Evolutionary conservation across 2,797 vertebrate species (phyloP).

Genomic region (Percopsis omiscomaycus): DNA sequence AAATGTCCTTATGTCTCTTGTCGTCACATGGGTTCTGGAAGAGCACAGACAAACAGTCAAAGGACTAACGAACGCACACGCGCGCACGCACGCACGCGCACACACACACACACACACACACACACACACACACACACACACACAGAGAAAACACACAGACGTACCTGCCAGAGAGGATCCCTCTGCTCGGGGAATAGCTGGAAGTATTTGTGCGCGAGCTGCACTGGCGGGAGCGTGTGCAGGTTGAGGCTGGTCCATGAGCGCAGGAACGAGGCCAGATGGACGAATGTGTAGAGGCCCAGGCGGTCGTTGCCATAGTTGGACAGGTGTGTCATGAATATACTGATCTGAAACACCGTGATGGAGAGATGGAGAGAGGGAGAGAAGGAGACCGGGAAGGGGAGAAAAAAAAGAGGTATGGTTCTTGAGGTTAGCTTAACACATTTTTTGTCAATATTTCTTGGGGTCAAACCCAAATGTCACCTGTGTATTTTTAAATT

Average conservation of each 20-base stretch:
- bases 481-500: neutral
- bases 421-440: too few relatives aligned
- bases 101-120: slow-evolving; percentile 8
- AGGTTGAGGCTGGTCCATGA: slow-evolving; percentile 90
- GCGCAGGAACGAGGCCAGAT: slow-evolving; percentile 89
- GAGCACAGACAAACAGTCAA: slow-evolving; percentile 22
- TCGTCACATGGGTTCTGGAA: slow-evolving; percentile 94
- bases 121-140: neutral
- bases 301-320: slow-evolving; percentile 97
- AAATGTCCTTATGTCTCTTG: slow-evolving; percentile 95
- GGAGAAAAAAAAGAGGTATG: slow-evolving; percentile 5
- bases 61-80: neutral
- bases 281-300: slow-evolving; percentile 93
- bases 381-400: slow-evolving; percentile 13
- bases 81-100: slow-evolving; percentile 22
- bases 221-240: slow-evolving; percentile 87
- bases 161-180: slow-evolving; percentile 95
- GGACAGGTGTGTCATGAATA: slow-evolving; percentile 98
- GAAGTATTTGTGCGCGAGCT: slow-evolving; percentile 93
- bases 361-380: neutral
- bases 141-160: slow-evolving; percentile 28
- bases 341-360: slow-evolving; percentile 84
- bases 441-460: too few relatives aligned
- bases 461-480: neutral
- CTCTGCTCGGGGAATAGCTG: slow-evolving; percentile 93